A percentile compares a stretch with the other conserved stretches of the same genome.
These are phyloP conservation scores for Peromyscus nudipes DNA, from an alignment of 2,797 vertebrate genomes.

Conservation along the genomic window DNA sequence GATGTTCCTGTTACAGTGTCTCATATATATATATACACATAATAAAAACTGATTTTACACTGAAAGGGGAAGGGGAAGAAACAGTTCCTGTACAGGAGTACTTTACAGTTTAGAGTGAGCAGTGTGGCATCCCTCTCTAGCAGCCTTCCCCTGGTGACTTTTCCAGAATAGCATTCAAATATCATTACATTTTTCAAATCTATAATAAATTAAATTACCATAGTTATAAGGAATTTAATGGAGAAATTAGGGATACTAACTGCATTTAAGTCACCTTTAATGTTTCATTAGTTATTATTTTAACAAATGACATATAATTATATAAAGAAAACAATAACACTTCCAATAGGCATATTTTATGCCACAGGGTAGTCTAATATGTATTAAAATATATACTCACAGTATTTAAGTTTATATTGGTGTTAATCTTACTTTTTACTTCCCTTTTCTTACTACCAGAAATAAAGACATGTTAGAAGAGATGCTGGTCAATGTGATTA, in stretches of 20 bases:
- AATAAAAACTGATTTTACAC: not conserved
- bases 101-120: not conserved
- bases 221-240: not conserved
- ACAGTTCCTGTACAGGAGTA: not conserved
- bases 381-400: not conserved
- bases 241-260: not conserved
- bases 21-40: not conserved
- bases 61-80: not conserved
- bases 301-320: slow-evolving; percentile 24
- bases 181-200: not conserved
- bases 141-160: not conserved
- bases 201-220: not conserved
- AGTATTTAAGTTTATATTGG: not conserved
- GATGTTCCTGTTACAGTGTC: not conserved
- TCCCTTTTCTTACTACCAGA: not conserved
- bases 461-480: not conserved
- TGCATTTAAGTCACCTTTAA: not conserved
- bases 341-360: not conserved
- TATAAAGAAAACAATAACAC: not conserved
- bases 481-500: not conserved
- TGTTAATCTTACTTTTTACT: not conserved
- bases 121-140: not conserved
- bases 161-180: slow-evolving; percentile 28
- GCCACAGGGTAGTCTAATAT: not conserved
- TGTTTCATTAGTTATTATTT: not conserved